phyloP scores from a whole-genome alignment of 2,888 invertebrate species.

The Dynastes hyllus region DNA sequence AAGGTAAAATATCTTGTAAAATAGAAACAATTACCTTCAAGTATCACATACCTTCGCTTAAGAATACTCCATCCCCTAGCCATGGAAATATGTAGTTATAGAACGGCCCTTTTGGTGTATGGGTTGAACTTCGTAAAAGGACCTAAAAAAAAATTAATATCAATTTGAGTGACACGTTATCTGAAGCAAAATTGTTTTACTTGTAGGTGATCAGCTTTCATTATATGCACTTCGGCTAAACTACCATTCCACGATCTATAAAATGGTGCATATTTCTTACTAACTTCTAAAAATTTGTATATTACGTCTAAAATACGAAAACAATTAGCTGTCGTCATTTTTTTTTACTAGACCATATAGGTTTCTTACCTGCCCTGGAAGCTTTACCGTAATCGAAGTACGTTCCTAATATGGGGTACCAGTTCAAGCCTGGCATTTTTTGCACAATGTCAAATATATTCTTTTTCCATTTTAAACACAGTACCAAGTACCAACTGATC shows the following conservation, averaged over 20 bases:
- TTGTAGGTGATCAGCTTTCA: conserved; percentile 60
- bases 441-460: conserved; percentile 37
- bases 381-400: not conserved
- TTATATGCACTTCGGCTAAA: conserved; percentile 58
- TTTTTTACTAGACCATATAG: not conserved
- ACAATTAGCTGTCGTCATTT: not conserved
- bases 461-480: conserved; percentile 47
- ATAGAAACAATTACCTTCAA: not conserved
- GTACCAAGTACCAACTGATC: conserved; percentile 26
- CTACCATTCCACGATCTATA: conserved; percentile 60
- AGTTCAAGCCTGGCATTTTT: conserved; percentile 33
- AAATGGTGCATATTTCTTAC: conserved; percentile 52
- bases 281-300: conserved; percentile 4
- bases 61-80: conserved; percentile 61
- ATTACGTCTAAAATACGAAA: conserved; percentile 29
- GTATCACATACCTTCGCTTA: conserved; percentile 57
- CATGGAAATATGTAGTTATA: conserved; percentile 59
- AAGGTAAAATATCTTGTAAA: not conserved
- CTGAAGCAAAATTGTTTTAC: conserved; percentile 52
- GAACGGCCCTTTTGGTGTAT: conserved; percentile 58
- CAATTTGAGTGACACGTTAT: not conserved
- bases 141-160: conserved; percentile 53
- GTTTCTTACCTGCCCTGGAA: conserved; percentile 35
- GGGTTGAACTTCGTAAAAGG: conserved; percentile 57
- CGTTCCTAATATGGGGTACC: conserved; percentile 34